A percentile compares a stretch with the other conserved stretches of the same genome.
Evolutionary conservation across 2,888 invertebrate species (phyloP).

Genomic region (Drosophila pegasa): DNA sequence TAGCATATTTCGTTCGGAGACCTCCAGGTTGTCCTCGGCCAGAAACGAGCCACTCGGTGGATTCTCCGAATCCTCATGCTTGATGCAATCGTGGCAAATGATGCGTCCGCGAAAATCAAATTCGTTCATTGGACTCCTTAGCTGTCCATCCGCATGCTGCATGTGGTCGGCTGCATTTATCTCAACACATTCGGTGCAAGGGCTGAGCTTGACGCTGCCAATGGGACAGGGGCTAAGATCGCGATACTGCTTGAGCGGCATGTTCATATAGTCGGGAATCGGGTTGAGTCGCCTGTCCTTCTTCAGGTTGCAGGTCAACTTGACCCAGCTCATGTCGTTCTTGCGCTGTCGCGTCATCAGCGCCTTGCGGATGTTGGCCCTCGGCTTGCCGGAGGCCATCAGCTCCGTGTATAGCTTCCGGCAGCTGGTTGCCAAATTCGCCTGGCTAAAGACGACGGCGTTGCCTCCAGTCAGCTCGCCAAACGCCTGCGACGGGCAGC

Average conservation of each 20-base stretch:
- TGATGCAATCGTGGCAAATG: background rate
- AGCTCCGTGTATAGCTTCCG: slow-evolving; percentile 33
- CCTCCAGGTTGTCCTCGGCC: background rate
- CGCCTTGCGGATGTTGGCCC: slow-evolving; percentile 1
- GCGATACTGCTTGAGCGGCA: slow-evolving; percentile 13
- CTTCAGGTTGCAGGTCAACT: slow-evolving; percentile 10
- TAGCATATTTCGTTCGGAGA: background rate
- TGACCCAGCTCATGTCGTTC: slow-evolving; percentile 32
- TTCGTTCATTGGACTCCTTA: background rate
- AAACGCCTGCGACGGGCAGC: slow-evolving; percentile 15
- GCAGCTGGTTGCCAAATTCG: slow-evolving; percentile 19
- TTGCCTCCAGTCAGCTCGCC: background rate
- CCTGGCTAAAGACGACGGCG: background rate
- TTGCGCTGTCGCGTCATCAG: slow-evolving; percentile 12
- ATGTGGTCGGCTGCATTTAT: background rate
- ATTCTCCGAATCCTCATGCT: background rate
- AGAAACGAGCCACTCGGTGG: background rate
- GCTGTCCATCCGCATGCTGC: no score
- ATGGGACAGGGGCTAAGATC: slow-evolving; percentile 5
- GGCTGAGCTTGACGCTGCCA: background rate
- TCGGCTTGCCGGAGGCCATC: background rate
- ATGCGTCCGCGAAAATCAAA: background rate
- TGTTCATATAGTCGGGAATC: background rate
- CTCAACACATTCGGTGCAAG: background rate
- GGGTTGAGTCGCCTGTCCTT: background rate